Conservation (phyloP, 2,888 invertebrate species). For the Morinoia aosen region DNA sequence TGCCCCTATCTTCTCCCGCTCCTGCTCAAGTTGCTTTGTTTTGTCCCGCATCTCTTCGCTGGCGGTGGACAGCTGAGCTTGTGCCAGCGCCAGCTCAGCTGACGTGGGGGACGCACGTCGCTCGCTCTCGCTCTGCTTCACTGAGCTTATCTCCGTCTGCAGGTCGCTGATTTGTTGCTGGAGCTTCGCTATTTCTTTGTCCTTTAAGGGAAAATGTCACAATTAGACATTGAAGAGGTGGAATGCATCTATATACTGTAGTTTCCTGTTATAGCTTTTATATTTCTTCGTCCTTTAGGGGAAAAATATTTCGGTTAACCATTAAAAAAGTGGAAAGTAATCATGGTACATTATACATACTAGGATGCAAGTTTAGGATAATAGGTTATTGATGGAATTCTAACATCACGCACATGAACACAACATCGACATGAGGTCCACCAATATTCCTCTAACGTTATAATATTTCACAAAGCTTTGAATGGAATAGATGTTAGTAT, state of each 20-base stretch:
- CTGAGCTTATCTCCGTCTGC: slow-evolving; percentile 25
- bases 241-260: no score
- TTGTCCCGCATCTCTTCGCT: slow-evolving; percentile 39
- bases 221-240: no score
- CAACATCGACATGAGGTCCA: no score
- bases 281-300: slow-evolving; percentile 54
- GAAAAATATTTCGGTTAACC: neutral
- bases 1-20: neutral
- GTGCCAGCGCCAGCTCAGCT: neutral
- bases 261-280: slow-evolving; percentile 22
- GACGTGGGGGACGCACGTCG: neutral
- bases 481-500: no score
- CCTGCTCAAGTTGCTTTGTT: slow-evolving; percentile 1
- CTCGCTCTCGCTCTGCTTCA: neutral
- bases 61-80: neutral
- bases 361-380: no score
- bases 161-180: neutral
- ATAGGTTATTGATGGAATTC: no score
- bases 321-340: no score
- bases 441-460: no score
- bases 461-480: no score
- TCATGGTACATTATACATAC: no score
- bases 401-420: no score
- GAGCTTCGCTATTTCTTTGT: slow-evolving; percentile 56
- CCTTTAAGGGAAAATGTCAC: neutral